phyloP scores from a whole-genome alignment of 2,797 vertebrate genomes.

The Poecilia velifera region DNA sequence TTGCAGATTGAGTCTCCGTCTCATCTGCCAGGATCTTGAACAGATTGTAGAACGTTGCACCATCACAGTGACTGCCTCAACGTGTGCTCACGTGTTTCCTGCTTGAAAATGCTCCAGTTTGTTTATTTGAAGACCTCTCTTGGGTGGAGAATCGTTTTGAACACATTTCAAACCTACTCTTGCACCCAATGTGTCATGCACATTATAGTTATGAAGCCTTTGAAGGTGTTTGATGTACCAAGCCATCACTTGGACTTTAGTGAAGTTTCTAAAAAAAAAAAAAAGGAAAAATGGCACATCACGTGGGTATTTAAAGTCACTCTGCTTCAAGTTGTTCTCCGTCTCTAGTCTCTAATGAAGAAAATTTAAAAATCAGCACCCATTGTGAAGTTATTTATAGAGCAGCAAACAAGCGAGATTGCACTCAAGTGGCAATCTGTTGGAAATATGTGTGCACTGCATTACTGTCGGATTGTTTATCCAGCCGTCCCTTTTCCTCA shows the following conservation, averaged over 20 bases:
- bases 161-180: background rate
- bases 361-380: conserved; percentile 43
- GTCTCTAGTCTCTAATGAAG: conserved; percentile 44
- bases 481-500: conserved; percentile 12
- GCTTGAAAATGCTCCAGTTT: background rate
- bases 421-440: conserved; percentile 31
- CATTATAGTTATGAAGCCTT: conserved; percentile 9
- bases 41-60: conserved; percentile 12
- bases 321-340: background rate
- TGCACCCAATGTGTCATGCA: background rate
- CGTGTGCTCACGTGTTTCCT: background rate
- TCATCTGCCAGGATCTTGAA: conserved; percentile 15
- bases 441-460: conserved; percentile 41
- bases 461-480: conserved; percentile 60
- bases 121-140: background rate
- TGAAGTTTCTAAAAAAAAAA: background rate
- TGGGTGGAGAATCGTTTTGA: conserved; percentile 1
- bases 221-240: conserved; percentile 14
- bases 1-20: conserved; percentile 5
- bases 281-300: background rate
- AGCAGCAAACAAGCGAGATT: conserved; percentile 24
- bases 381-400: conserved; percentile 61
- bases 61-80: conserved; percentile 1
- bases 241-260: background rate
- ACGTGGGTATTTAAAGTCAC: conserved; percentile 4